Base-by-base conservation (phyloP, 2,888 invertebrate genomes). In the Chouioia cunea region DNA sequence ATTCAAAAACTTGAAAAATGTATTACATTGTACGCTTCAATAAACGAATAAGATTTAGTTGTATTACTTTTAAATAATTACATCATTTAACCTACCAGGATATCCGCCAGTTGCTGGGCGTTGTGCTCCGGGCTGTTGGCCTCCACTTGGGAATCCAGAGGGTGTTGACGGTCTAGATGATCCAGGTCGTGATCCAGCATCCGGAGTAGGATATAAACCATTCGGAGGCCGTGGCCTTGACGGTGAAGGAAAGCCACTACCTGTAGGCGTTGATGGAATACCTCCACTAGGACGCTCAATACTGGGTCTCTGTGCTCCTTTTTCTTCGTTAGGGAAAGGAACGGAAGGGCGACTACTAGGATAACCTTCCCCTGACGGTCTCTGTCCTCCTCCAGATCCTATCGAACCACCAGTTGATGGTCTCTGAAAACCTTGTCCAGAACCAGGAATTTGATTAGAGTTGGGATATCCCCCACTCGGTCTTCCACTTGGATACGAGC, bases 311-410 rank as follows among this genome's bases (percentile, higher is more conserved):
- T 76, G 74, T 27, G 70, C 64, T 23, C 74, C 75, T 62, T 70
- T 76, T 46, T 79, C 68, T 56, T 64, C 82, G 68, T 44, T 74
- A 72, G 52, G 77, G 67, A 80, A 76, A 65, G 80, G 75, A 72
- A 76, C 57, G 59, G 80, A 70, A 36, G 81, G 77, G 10, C 78
- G 75, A 56, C 75, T 77, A 4, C 77, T 75, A 1, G 82, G 81
- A 71, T 79, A 79, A n/a, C 81, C 81, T 23, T 73, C 71, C 43
- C 36, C 80, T n/a, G 82, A 81, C 27, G 84, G 81, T 10, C 77
- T 78, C 70, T 77, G 81, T 64, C 80, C 79, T 59, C 79, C 75
- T 57, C 73, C 70, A 70, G 81, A 81, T 20, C 80, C 78, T 63
- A 76, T 74, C 48, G 77, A 69, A 67, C 79, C 77, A 44, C 71